phyloP scores from a whole-genome alignment of 2,797 vertebrate genomes.

The Cirrhinus molitorella region DNA sequence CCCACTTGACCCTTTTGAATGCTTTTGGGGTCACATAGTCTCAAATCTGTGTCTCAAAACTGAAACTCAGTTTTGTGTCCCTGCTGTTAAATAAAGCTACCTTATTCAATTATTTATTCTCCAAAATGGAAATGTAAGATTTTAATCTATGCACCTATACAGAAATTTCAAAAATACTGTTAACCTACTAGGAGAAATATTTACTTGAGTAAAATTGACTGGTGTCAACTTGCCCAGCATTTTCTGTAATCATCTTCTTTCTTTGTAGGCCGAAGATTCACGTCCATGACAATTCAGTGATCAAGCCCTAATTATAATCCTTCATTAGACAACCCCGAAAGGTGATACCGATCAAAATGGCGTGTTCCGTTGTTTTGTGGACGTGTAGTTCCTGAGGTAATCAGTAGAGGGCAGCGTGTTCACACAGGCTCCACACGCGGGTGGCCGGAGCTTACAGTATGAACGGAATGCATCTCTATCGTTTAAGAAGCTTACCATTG shows the following conservation, averaged over 20 bases:
- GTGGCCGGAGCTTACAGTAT: conserved; percentile 7
- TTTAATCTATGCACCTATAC: no score
- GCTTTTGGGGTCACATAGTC: no score
- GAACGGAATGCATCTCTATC: conserved; percentile 48
- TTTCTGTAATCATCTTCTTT: background rate
- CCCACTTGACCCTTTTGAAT: no score
- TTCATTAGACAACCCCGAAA: background rate
- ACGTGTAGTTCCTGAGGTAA: conserved; percentile 71
- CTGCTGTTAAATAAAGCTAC: background rate
- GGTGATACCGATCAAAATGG: background rate
- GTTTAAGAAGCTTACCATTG: conserved; percentile 43
- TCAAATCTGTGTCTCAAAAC: no score
- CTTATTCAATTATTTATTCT: background rate
- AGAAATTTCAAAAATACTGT: background rate
- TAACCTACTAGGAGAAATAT: background rate
- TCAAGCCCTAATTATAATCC: background rate
- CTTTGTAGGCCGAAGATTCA: no score
- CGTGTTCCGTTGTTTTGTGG: background rate
- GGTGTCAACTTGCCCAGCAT: background rate
- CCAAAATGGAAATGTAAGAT: background rate
- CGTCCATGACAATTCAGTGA: background rate
- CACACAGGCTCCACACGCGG: conserved; percentile 58
- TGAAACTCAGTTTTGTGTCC: background rate
- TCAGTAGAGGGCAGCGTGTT: conserved; percentile 78
- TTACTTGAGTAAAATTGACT: background rate